Conservation (phyloP, 2,797 vertebrate genomes). For the Garrulus glandarius region DNA sequence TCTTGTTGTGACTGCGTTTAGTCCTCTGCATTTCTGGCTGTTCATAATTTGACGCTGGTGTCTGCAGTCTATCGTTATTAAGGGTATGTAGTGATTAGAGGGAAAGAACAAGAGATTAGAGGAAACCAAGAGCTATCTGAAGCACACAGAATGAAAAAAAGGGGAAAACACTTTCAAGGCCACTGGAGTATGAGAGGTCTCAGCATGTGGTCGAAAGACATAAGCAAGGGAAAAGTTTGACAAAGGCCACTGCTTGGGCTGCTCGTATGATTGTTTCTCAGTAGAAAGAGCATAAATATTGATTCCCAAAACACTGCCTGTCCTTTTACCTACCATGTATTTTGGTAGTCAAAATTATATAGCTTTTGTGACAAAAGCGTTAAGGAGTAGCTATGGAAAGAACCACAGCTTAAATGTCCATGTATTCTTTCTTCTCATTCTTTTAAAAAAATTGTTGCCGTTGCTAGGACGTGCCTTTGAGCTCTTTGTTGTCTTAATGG, state of each 20-base stretch:
- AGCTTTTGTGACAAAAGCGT: background rate
- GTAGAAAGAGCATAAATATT: slow-evolving; percentile 2
- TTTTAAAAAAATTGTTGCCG: background rate
- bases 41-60: background rate
- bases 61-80: background rate
- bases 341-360: background rate
- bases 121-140: background rate
- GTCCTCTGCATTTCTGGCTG: accelerated
- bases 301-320: background rate
- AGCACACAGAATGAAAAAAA: background rate
- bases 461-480: slow-evolving; percentile 49
- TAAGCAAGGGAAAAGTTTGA: slow-evolving; percentile 14
- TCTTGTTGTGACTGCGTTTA: slow-evolving; percentile 6
- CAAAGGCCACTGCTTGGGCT: background rate
- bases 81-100: background rate
- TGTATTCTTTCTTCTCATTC: background rate
- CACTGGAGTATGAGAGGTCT: slow-evolving; percentile 6
- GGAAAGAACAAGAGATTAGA: slow-evolving; percentile 43
- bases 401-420: background rate
- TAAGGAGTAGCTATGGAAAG: background rate
- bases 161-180: slow-evolving; percentile 28
- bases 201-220: background rate
- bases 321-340: slow-evolving; percentile 9
- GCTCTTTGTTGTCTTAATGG: slow-evolving; percentile 75
- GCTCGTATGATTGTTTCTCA: background rate